These are phyloP conservation scores for Protaetia brevitarsis DNA, from an alignment of 1,140 invertebrate genomes.

Conservation along the genomic window DNA sequence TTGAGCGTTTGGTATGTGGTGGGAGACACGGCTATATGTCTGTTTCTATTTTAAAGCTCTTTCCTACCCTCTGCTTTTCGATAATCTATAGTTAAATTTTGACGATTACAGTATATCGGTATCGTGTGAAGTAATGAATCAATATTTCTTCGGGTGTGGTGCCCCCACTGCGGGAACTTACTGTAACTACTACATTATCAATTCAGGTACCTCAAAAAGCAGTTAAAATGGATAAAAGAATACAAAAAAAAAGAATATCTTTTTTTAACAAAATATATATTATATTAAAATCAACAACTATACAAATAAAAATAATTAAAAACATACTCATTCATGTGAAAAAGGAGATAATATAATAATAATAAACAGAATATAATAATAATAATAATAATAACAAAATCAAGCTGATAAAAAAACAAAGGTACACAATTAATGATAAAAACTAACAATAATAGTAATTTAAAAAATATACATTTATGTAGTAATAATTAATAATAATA, in stretches of 20 bases:
- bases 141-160: too few species aligned
- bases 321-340: slow-evolving; percentile 33
- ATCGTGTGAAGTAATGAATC: too few species aligned
- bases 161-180: too few species aligned
- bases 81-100: too few species aligned
- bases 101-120: too few species aligned
- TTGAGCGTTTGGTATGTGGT: too few species aligned
- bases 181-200: background rate
- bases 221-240: background rate
- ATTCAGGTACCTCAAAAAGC: slow-evolving; percentile 12
- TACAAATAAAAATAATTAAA: slow-evolving; percentile 46
- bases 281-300: slow-evolving; percentile 47
- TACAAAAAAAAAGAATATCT: background rate
- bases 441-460: slow-evolving; percentile 41
- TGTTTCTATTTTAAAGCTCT: too few species aligned
- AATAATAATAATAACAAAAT: slow-evolving; percentile 35
- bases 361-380: background rate
- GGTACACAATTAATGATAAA: slow-evolving; percentile 36
- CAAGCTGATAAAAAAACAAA: slow-evolving; percentile 31
- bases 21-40: too few species aligned
- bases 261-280: slow-evolving; percentile 47
- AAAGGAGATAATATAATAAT: slow-evolving; percentile 11
- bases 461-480: too few species aligned
- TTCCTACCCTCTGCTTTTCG: too few species aligned
- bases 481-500: too few species aligned